phyloP scores from a whole-genome alignment of 2,888 invertebrate species.

The Patella pellucida region DNA sequence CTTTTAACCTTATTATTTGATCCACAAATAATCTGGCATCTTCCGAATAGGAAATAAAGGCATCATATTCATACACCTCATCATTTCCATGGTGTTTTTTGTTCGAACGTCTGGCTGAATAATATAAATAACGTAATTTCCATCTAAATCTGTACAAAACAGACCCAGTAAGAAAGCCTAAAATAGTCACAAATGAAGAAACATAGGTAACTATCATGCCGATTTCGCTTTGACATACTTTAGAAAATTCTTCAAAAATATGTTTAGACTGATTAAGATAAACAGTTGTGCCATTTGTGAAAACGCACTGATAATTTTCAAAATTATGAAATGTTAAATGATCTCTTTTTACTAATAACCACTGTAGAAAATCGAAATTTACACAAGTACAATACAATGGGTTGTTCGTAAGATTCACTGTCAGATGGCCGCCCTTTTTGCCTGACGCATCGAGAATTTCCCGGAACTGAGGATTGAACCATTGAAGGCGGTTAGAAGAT shows the following conservation, averaged over 20 bases:
- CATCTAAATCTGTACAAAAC: slow-evolving; percentile 17
- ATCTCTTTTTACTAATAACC: not conserved
- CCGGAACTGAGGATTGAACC: not conserved
- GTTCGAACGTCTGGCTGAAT: not conserved
- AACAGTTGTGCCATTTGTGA: too few species aligned
- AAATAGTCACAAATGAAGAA: slow-evolving; percentile 16
- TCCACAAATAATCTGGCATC: slow-evolving; percentile 22
- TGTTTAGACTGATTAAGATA: too few species aligned
- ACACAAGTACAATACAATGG: slow-evolving; percentile 18
- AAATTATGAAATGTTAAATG: too few species aligned
- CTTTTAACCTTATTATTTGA: slow-evolving; percentile 9
- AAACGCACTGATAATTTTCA: too few species aligned
- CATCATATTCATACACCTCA: slow-evolving; percentile 32
- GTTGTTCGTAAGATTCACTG: slow-evolving; percentile 12
- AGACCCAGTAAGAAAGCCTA: not conserved
- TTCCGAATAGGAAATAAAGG: slow-evolving; percentile 35
- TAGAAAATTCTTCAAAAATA: too few species aligned
- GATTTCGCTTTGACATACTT: too few species aligned
- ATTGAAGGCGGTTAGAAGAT: slow-evolving; percentile 4
- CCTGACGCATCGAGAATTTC: not conserved
- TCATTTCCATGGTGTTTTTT: not conserved
- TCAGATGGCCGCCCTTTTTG: not conserved
- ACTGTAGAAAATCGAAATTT: slow-evolving; percentile 13
- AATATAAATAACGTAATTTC: slow-evolving; percentile 20
- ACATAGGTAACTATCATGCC: not conserved